Base-by-base conservation (phyloP, 2,888 invertebrate species). In the Lochmaea crataegi region DNA sequence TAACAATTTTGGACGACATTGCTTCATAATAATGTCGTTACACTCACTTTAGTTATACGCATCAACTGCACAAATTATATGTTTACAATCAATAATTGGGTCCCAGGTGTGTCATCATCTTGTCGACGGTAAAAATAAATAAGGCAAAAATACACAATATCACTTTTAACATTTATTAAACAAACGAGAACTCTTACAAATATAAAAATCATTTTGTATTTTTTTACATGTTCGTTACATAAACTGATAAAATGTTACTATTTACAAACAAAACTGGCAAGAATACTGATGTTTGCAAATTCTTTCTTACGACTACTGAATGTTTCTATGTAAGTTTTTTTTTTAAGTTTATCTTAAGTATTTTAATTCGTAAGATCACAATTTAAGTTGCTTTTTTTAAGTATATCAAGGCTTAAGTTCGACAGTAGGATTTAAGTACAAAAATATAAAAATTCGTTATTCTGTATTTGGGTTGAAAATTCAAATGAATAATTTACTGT, bases 371-470 rank as follows among this genome's bases (percentile, higher is more conserved):
- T 57, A 18, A 51, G 16, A 60, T 72, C 68, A 64, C 72, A 68
- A 72, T 61, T 63, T 68, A 61, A 38, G 61, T 63, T 42, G 42
- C n/a, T 42, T 22, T 32, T 32, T 11, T 16, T 63, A 53, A 53
- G 42, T 56, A 38, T 70, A 32, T 68, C 10, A 65, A 71, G 72
- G 72, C 68, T 68, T 58, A 73, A 73, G 64, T 75, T 70, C n/a
- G 45, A 67, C 41, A 68, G 68, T 72, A 72, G 41, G 14, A 73
- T 68, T 73, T 76, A 76, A 77, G 74, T 76, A 75, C 76, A 76
- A 76, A 77, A 78, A 78, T 76, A 76, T 74, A 72, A 76, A 75
- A 75, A 64, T 53, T 67, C 53, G 32, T 32, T 0, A 32, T n/a
- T n/a, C n/a, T n/a, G n/a, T n/a, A n/a, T 32, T 32, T 5, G 32